These are phyloP conservation scores for Varecia variegata DNA, from an alignment of 2,797 vertebrate genomes.

Conservation along the genomic window DNA sequence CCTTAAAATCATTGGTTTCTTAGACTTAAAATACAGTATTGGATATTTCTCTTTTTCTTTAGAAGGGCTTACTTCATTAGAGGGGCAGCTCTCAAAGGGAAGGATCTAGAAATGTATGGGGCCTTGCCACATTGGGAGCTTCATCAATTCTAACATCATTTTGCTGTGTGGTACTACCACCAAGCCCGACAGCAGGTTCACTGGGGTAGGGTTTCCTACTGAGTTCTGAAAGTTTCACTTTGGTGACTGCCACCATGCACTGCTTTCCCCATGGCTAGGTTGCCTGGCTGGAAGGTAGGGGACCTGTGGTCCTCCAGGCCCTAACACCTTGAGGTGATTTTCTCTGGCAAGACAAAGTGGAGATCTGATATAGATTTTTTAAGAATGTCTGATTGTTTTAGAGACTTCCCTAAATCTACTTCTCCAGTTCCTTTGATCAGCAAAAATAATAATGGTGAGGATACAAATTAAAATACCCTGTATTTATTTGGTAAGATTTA, in stretches of 20 bases:
- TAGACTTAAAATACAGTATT: neutral
- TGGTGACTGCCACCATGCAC: fast-evolving
- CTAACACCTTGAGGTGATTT: neutral
- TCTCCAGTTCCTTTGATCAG: neutral
- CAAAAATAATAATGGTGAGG: neutral
- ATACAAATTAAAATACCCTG: neutral
- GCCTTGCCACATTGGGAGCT: neutral
- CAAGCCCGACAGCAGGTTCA: neutral
- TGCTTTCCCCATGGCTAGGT: neutral
- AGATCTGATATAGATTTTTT: neutral
- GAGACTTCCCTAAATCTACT: neutral
- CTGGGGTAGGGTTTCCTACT: neutral
- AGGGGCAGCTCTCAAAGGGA: neutral
- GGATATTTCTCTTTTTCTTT: neutral
- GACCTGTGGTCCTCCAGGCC: neutral
- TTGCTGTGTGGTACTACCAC: neutral
- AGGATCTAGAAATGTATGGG: neutral
- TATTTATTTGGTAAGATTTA: conserved; percentile 12
- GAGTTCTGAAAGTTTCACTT: neutral
- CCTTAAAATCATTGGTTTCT: conserved; percentile 35
- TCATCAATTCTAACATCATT: neutral
- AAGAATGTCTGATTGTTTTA: neutral
- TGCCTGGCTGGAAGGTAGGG: neutral
- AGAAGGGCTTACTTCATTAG: neutral
- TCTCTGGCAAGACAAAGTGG: neutral